Base-by-base conservation (phyloP, 2,113 vertebrate genomes). In the Perognathus longimembris region DNA sequence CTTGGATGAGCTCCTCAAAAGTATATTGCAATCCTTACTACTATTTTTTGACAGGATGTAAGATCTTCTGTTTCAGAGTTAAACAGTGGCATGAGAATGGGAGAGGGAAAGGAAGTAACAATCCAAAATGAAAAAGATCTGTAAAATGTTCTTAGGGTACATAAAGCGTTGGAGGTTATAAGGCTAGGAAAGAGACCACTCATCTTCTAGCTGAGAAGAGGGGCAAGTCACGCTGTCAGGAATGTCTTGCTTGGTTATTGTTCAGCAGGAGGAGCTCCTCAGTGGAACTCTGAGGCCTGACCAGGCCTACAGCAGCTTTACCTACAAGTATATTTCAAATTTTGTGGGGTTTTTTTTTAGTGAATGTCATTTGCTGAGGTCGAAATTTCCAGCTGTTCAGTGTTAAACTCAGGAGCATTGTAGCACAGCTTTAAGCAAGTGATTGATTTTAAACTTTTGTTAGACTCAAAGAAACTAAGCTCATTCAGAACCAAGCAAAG, bases 391-490 rank as follows among this genome's bases (percentile, higher is more conserved):
- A 94, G 12, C 89, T 96, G 54, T 89, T 88, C 78, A 75, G 89
- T 69, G 76, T 78, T 80, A 91, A 93, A 96, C 66, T 90, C 40
- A 82, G 0, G 28, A 38, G 90, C 20, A 78, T 96, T 91, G 88
- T 69, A 91, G 93, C 95, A 94, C 79, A 74, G 73, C 88, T 94
- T 93, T 95, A 93, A 97, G 88, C 4, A 94, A 94, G 87, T 88
- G 94, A 94, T 76, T 97, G 82, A 85, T 92, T 93, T 86, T 69
- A 88, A 92, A 96, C 95, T 97, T 97, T 96, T 74, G 50, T 89
- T 75, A 74, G 40, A 57, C 90, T 86, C 18, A 59, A 95, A 92
- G 90, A 93, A 95, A 93, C 66, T 30, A 11, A 88, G 70, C 95
- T 79, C 92, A 93, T 75, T 96, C 82, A 83, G 80, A 88, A 95